These are phyloP conservation scores for Pholis gunnellus DNA, from an alignment of 2,113 vertebrate genomes.

Conservation along the genomic window DNA sequence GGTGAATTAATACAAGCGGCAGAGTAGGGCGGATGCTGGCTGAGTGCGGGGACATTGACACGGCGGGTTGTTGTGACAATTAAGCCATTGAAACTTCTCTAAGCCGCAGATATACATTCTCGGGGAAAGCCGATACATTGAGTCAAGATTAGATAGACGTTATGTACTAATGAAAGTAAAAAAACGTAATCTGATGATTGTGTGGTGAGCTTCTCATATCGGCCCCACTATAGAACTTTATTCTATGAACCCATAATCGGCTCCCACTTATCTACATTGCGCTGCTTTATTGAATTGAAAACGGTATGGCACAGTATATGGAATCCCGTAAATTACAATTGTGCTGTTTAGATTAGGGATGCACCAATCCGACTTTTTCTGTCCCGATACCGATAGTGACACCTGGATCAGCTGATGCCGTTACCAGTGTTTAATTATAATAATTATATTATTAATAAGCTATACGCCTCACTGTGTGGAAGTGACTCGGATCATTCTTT, in stretches of 20 bases:
- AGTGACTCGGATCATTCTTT: not conserved
- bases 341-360: constrained; percentile 23
- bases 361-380: not conserved
- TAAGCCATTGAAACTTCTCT: constrained; percentile 1
- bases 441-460: too few species aligned
- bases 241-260: not conserved
- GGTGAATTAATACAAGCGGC: constrained; percentile 48
- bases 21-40: not conserved
- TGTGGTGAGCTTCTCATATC: constrained; percentile 13
- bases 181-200: constrained; percentile 18
- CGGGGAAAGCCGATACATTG: not conserved
- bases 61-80: not conserved
- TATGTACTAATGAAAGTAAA: constrained; percentile 4
- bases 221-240: not conserved
- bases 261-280: constrained; percentile 31
- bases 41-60: constrained; percentile 1
- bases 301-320: constrained; percentile 28
- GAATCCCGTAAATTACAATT: constrained; percentile 49
- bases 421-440: not conserved
- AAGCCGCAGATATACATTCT: not conserved
- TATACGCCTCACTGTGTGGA: not conserved
- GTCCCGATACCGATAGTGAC: not conserved
- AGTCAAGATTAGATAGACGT: not conserved
- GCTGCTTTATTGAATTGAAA: constrained; percentile 58
- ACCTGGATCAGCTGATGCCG: not conserved